A percentile compares a stretch with the other conserved stretches of the same genome.
phyloP scores from a whole-genome alignment of 2,113 vertebrate species.

The Zosterops japonicus region DNA sequence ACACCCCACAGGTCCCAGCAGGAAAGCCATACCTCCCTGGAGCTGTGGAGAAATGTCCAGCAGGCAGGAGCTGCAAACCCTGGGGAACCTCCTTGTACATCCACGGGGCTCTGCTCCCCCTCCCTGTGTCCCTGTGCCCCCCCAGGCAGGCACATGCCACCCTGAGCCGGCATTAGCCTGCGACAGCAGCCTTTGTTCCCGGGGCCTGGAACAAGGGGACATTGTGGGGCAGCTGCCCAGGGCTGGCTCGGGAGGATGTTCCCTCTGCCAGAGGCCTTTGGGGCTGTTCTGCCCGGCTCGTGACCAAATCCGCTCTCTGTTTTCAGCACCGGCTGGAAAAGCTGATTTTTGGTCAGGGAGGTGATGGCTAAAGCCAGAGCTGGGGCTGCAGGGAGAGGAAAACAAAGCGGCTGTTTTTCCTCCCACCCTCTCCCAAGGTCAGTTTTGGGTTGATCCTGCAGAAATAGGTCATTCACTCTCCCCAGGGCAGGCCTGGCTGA shows the following conservation, averaged over 20 bases:
- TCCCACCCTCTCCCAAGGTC: accelerated
- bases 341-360: background rate
- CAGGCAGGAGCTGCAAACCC: background rate
- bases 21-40: background rate
- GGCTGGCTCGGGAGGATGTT: background rate
- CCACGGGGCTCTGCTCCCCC: background rate
- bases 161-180: background rate
- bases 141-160: background rate
- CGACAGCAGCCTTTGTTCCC: conserved; percentile 9
- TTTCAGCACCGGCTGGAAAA: background rate
- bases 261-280: background rate
- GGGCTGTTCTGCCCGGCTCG: background rate
- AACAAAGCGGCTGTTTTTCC: background rate
- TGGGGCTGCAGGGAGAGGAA: accelerated
- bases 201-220: background rate
- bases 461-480: background rate
- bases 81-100: background rate
- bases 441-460: background rate
- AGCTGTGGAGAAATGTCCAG: background rate
- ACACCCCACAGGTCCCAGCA: accelerated
- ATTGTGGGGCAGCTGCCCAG: conserved; percentile 45
- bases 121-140: background rate
- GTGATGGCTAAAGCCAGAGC: background rate
- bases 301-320: background rate
- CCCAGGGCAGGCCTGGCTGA: accelerated